Conservation (phyloP, 2,888 invertebrate genomes). For the Linhomoeus sp. region DNA sequence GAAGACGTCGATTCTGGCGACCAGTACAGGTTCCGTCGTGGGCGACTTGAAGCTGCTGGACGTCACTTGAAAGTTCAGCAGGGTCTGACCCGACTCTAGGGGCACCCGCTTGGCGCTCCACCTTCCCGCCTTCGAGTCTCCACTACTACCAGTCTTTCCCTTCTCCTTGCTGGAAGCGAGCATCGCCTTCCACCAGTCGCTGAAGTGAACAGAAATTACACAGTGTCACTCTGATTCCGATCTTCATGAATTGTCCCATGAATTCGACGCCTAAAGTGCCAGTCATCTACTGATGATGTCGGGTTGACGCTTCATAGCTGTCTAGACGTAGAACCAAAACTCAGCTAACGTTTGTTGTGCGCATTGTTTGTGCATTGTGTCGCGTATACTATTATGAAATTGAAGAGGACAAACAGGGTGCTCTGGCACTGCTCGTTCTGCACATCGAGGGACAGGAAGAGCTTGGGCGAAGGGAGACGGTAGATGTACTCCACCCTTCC, state of each 20-base stretch:
- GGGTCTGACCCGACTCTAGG: constrained; percentile 35
- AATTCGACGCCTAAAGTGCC: too few species aligned
- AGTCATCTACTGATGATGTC: too few species aligned
- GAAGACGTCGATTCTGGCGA: constrained; percentile 18
- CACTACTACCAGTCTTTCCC: too few species aligned
- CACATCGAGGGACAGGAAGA: constrained; percentile 16
- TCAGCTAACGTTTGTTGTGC: too few species aligned
- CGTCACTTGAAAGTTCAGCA: constrained; percentile 38
- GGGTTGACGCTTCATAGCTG: too few species aligned
- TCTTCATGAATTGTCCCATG: too few species aligned
- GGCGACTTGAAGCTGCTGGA: constrained; percentile 20
- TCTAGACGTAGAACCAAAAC: constrained; percentile 3
- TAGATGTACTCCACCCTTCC: constrained; percentile 29
- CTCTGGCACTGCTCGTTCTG: constrained; percentile 25
- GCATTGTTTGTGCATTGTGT: too few species aligned
- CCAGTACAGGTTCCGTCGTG: constrained; percentile 21
- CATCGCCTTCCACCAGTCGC: too few species aligned
- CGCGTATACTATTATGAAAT: too few species aligned
- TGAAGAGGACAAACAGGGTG: neutral
- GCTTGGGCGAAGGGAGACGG: constrained; percentile 2
- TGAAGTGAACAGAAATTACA: too few species aligned
- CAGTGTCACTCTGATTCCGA: too few species aligned
- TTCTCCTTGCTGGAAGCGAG: too few species aligned
- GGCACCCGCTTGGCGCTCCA: constrained; percentile 15
- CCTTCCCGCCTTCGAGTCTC: constrained; percentile 9